These are phyloP conservation scores for Sebastes elongatus DNA, from an alignment of 2,797 vertebrate species.

Conservation along the genomic window DNA sequence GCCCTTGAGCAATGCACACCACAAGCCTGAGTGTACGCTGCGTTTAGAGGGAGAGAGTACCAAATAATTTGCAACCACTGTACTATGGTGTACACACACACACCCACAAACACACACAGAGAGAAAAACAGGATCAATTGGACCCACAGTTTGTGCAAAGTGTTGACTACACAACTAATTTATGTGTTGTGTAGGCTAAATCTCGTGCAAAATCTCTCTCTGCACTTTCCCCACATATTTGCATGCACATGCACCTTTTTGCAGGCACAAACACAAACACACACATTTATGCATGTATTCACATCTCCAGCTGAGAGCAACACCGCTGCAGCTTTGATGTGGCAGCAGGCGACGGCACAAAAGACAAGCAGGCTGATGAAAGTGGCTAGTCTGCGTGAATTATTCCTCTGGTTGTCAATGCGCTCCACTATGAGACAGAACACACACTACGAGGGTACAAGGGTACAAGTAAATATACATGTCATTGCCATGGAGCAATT, in stretches of 20 bases:
- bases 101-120: not conserved
- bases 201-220: slow-evolving; percentile 37
- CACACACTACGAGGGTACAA: slow-evolving; percentile 76
- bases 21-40: slow-evolving; percentile 85
- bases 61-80: slow-evolving; percentile 87
- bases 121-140: slow-evolving; percentile 17
- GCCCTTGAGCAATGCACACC: slow-evolving; percentile 89
- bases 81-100: slow-evolving; percentile 13
- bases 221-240: slow-evolving; percentile 52
- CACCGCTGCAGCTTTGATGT: slow-evolving; percentile 87
- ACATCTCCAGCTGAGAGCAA: slow-evolving; percentile 81
- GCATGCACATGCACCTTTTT: slow-evolving; percentile 55
- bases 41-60: slow-evolving; percentile 85
- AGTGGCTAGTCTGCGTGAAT: slow-evolving; percentile 85
- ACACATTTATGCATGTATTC: slow-evolving; percentile 90
- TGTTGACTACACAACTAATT: slow-evolving; percentile 50
- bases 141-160: slow-evolving; percentile 25
- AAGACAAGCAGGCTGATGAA: slow-evolving; percentile 89
- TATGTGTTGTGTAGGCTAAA: slow-evolving; percentile 43
- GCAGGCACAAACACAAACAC: slow-evolving; percentile 37
- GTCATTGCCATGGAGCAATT: slow-evolving; percentile 98
- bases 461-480: slow-evolving; percentile 99
- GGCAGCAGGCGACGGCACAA: slow-evolving; percentile 81
- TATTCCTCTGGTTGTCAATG: slow-evolving; percentile 86
- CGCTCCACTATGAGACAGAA: slow-evolving; percentile 82